These are phyloP conservation scores for Apodemus agrarius DNA, from an alignment of 2,797 vertebrate genomes.

Conservation along the genomic window DNA sequence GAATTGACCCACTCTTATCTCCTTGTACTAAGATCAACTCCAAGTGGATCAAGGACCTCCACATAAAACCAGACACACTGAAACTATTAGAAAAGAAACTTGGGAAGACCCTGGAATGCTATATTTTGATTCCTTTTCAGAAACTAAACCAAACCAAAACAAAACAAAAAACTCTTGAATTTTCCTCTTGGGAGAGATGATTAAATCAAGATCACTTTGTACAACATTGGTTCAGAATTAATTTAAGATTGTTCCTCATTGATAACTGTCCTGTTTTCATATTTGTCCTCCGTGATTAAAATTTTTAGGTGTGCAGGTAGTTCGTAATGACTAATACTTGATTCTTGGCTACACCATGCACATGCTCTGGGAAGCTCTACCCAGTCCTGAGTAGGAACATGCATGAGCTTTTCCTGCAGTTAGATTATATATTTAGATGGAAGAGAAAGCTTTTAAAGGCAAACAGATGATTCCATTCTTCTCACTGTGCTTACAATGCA, in stretches of 20 bases:
- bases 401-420: constrained; percentile 72
- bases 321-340: constrained; percentile 63
- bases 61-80: too few species aligned
- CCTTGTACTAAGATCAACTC: too few species aligned
- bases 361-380: constrained; percentile 59
- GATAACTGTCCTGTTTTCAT: not conserved
- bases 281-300: not conserved
- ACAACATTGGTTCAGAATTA: constrained; percentile 36
- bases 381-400: constrained; percentile 71
- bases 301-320: constrained; percentile 36
- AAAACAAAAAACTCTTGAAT: not conserved
- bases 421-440: constrained; percentile 78
- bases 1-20: too few species aligned
- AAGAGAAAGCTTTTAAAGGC: constrained; percentile 78
- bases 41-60: too few species aligned
- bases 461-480: constrained; percentile 74
- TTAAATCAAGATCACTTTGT: not conserved
- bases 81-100: too few species aligned
- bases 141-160: not conserved
- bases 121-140: not conserved
- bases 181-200: not conserved
- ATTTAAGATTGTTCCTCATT: not conserved
- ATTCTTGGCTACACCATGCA: constrained; percentile 49
- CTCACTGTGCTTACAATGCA: constrained; percentile 65
- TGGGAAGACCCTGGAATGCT: too few species aligned